phyloP scores from a whole-genome alignment of 92 coral and sea anemone genomes.

The Palythoa grandiflora region DNA sequence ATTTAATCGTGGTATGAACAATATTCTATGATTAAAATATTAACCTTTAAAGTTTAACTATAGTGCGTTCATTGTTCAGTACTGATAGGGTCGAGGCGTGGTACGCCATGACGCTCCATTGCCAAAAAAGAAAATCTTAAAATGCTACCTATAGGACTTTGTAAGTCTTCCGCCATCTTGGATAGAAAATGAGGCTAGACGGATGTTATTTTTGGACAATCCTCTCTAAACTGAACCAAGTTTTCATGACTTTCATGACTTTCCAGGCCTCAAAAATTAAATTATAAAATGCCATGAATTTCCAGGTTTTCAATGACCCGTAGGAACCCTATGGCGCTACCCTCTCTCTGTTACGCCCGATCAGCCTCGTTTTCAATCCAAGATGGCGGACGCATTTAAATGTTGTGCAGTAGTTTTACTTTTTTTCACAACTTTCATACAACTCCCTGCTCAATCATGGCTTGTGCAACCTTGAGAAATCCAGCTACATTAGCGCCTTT shows the following conservation, averaged over 20 bases:
- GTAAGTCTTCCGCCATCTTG: too few relatives aligned
- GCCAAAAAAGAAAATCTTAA: background rate
- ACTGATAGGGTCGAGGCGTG: background rate
- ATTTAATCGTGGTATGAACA: background rate
- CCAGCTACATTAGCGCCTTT: conserved; percentile 90
- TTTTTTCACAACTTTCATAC: conserved; percentile 41
- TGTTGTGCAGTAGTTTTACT: background rate
- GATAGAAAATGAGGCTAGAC: too few relatives aligned
- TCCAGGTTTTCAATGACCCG: too few relatives aligned
- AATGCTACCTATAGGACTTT: background rate
- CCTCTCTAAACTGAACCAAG: too few relatives aligned
- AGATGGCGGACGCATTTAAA: too few relatives aligned
- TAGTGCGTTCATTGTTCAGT: background rate
- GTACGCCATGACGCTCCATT: background rate
- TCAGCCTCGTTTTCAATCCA: too few relatives aligned
- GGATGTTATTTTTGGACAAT: too few relatives aligned
- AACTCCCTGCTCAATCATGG: conserved; percentile 88
- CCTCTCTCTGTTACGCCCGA: too few relatives aligned
- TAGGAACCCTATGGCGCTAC: too few relatives aligned
- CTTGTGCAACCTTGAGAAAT: conserved; percentile 87
- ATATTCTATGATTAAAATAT: conserved; percentile 1
- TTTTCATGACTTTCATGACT: too few relatives aligned
- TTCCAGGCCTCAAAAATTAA: too few relatives aligned
- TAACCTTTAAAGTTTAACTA: background rate
- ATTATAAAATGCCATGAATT: too few relatives aligned